These are phyloP conservation scores for Hoplostethus mediterraneus DNA, from an alignment of 2,797 vertebrate species.

Conservation along the genomic window DNA sequence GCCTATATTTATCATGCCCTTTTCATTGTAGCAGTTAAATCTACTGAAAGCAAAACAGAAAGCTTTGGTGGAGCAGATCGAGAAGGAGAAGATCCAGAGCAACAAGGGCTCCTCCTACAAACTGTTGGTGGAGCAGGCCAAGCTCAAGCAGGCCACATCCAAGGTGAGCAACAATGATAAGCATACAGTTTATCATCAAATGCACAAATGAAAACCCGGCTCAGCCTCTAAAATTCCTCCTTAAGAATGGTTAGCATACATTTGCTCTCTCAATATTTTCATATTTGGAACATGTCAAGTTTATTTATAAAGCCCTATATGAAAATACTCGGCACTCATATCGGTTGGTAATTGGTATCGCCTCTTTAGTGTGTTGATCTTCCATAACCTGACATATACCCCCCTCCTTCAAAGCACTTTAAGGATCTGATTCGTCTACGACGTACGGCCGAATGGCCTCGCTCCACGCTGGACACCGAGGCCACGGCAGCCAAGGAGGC, in stretches of 20 bases:
- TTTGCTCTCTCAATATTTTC: too few relatives aligned
- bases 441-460: constrained; percentile 97
- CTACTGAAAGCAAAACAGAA: constrained; percentile 99
- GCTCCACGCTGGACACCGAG: constrained; percentile 94
- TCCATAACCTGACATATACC: background rate
- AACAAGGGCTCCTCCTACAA: constrained; percentile 99
- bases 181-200: too few relatives aligned
- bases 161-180: constrained; percentile 86
- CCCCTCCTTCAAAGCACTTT: constrained; percentile 89
- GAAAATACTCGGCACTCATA: too few relatives aligned
- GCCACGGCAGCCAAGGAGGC: constrained; percentile 92
- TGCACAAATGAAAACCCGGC: too few relatives aligned
- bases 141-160: constrained; percentile 98
- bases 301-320: too few relatives aligned
- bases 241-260: background rate
- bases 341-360: too few relatives aligned
- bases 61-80: constrained; percentile 99
- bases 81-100: constrained; percentile 99
- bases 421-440: constrained; percentile 98
- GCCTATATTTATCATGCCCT: constrained; percentile 67
- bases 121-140: constrained; percentile 98
- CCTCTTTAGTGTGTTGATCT: too few relatives aligned
- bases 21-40: constrained; percentile 96
- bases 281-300: too few relatives aligned
- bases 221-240: too few relatives aligned